Base-by-base conservation (phyloP, 2,888 invertebrate genomes). In the Agrochola litura region DNA sequence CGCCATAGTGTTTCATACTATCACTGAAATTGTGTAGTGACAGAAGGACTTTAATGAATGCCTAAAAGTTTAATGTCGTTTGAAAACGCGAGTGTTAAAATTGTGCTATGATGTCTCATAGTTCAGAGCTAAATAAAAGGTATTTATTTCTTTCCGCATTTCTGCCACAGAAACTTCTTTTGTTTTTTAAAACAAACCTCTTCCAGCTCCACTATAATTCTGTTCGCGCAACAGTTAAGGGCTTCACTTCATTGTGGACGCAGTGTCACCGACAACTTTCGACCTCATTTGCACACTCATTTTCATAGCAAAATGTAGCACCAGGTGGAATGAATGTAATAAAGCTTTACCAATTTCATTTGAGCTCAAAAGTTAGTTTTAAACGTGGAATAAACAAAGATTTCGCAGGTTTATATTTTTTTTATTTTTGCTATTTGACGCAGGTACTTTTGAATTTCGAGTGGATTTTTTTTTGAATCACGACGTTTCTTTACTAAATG, bases 271-370 rank as follows among this genome's bases (percentile, higher is more conserved):
- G 81, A 79, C 84, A 92, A 92, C 90, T 90, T 90, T 90, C 90
- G 89, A 91, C 91, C 91, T 91, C 92, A 90, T 92, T 92, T 90
- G 84, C 90, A 90, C 88, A 86, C 82, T 83, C 88, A 90, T 91
- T 92, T 90, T 92, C 89, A 86, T 83, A 83, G 83, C 85, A 88
- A 81, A 90, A 89, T 89, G 87, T 85, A 87, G 84, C 86, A 85
- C 88, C 86, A 86, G 79, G 80, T 79, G 71, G 81, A 88, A 91
- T 89, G 80, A 79, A 88, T 86, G 84, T 89, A 87, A 89, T 87
- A 87, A 85, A 78, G 81, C 82, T 85, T 86, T 86, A 79, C 84
- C 82, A 84, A 85, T 88, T 87, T 78, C 75, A 79, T 87, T 76
- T 77, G 9, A 77, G 73, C 70, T 69, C 54, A 19, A 78, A 74